Conservation (phyloP, 2,113 vertebrate genomes). For the Abramis brama region DNA sequence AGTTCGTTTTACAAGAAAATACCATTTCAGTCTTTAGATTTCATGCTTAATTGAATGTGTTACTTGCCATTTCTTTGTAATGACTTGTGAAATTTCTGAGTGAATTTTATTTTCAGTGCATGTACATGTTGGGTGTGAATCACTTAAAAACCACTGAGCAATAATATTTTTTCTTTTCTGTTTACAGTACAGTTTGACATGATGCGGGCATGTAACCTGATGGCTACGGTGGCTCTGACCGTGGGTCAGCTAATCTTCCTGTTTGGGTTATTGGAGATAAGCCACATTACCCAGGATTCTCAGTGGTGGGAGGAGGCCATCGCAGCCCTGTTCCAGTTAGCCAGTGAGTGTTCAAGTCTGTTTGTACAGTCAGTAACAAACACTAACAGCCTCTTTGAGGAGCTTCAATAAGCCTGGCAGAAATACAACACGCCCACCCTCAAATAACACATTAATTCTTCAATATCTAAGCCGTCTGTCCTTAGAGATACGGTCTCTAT, state of each 20-base stretch:
- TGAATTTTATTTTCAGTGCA: not conserved
- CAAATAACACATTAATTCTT: conserved; percentile 16
- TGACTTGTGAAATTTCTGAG: no score
- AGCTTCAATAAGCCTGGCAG: not conserved
- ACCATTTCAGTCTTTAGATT: no score
- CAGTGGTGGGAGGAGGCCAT: conserved; percentile 99
- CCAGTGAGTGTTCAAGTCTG: conserved; percentile 84
- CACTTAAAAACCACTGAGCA: not conserved
- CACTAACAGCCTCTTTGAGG: not conserved
- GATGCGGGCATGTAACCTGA: conserved; percentile 98
- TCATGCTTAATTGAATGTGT: no score
- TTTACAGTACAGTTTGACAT: conserved; percentile 96
- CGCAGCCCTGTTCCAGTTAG: conserved; percentile 94
- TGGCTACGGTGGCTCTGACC: conserved; percentile 90
- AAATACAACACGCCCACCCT: not conserved
- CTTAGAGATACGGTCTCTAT: not conserved
- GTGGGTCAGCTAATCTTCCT: conserved; percentile 93
- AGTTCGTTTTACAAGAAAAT: no score
- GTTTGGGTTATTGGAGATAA: conserved; percentile 86
- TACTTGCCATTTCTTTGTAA: no score
- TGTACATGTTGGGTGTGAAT: not conserved
- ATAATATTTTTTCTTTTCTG: conserved; percentile 49
- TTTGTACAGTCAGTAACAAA: not conserved
- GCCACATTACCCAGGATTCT: conserved; percentile 87
- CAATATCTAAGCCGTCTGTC: conserved; percentile 18